These are phyloP conservation scores for Maccullochella peelii DNA, from an alignment of 2,113 vertebrate genomes.

Conservation along the genomic window DNA sequence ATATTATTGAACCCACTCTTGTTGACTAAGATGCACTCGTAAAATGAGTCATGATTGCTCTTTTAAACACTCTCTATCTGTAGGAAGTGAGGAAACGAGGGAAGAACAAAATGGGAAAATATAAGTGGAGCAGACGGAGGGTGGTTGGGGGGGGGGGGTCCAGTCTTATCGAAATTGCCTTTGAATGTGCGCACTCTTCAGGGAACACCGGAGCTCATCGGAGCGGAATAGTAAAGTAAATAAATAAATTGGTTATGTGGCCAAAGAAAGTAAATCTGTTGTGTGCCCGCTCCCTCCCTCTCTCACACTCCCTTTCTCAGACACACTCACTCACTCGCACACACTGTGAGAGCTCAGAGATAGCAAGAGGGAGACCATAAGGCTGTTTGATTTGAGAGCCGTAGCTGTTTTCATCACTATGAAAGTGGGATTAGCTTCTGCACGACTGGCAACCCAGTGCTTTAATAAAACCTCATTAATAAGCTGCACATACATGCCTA, in stretches of 20 bases:
- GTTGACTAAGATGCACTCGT: slow-evolving; percentile 57
- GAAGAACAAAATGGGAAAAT: slow-evolving; percentile 65
- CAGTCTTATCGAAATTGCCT: slow-evolving; percentile 82
- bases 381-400: slow-evolving; percentile 73
- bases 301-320: background rate
- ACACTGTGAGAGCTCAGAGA: slow-evolving; percentile 38
- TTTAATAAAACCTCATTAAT: slow-evolving; percentile 76
- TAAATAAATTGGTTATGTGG: slow-evolving; percentile 83
- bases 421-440: slow-evolving; percentile 74
- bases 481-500: slow-evolving; percentile 32
- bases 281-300: slow-evolving; percentile 54
- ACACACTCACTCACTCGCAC: slow-evolving; percentile 38
- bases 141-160: slow-evolving; percentile 9
- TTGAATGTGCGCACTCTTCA: slow-evolving; percentile 74
- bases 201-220: slow-evolving; percentile 71
- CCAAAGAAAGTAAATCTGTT: slow-evolving; percentile 81
- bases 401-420: slow-evolving; percentile 71
- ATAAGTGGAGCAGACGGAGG: slow-evolving; percentile 54
- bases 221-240: slow-evolving; percentile 78
- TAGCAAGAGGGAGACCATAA: slow-evolving; percentile 62
- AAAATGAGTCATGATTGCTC: slow-evolving; percentile 67
- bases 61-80: slow-evolving; percentile 63
- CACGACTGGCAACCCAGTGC: slow-evolving; percentile 61
- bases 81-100: slow-evolving; percentile 59
- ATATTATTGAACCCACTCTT: slow-evolving; percentile 53